Base-by-base conservation (phyloP, 2,888 invertebrate species). In the Cynaeus angustus region DNA sequence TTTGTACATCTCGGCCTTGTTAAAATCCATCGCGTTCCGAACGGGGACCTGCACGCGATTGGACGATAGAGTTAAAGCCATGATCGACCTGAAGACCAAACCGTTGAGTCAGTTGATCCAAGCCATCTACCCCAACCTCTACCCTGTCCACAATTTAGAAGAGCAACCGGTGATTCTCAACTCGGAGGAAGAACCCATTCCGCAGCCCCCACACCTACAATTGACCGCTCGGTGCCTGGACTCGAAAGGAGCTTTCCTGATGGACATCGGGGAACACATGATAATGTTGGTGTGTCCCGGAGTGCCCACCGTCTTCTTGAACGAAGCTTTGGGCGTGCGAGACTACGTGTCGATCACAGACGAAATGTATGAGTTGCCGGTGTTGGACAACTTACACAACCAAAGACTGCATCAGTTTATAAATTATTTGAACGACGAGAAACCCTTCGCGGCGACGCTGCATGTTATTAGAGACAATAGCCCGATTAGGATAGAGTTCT, bases 381-480 rank as follows among this genome's bases (percentile, higher is more conserved):
- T 90, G 68, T 80, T 95, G 56, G 91, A 93, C 68, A 93, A 91
- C 62, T 86, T 89, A 8, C 92, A 91, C 75, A 96, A 92, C 81
- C 90, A 91, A 78, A 86, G 91, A 76, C 86, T 98, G 68, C 91
- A 94, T 79, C 89, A 90, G 74, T 96, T 98, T 85, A 87, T 98
- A 37, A 89, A 91, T 78, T 90, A 91, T 82, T 88, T 98, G 68
- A 95, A 97, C 82, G 93, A 94, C 72, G 94, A 94, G 74, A 91
- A 96, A 80, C 94, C 98, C 0, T 93, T 91, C 80, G 87, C 91
- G 53, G 91, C 94, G 6, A 89, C 93, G 68, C 83, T 98, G 76
- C 90, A 94, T 82, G 88, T 98, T 64, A 89, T 98, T 74, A 92
- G 98, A 85, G 98, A 99, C 84, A 97, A 97, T 86, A 95, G 97